These are phyloP conservation scores for Okamejei kenojei DNA, from an alignment of 2,797 vertebrate species.

Conservation along the genomic window DNA sequence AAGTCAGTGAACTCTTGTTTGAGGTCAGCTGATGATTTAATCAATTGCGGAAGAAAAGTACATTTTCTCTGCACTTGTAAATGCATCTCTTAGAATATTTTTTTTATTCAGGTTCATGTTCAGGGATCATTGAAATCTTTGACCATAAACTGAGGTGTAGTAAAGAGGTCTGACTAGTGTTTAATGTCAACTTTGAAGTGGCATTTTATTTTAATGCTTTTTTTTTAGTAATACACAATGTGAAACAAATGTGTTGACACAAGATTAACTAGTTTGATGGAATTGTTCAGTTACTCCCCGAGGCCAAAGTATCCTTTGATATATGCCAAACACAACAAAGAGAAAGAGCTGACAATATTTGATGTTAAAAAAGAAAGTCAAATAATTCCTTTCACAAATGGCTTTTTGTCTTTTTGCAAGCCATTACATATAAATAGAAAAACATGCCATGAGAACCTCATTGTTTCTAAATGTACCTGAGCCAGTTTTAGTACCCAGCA, in stretches of 20 bases:
- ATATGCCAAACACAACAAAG: conserved; percentile 19
- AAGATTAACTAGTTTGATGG: conserved; percentile 36
- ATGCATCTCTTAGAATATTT: background rate
- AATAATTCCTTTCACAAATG: conserved; percentile 31
- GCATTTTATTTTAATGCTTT: conserved; percentile 35
- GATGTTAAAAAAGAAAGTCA: conserved; percentile 26
- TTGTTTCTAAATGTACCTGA: conserved; percentile 18
- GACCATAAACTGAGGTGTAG: background rate
- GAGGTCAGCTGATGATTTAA: background rate
- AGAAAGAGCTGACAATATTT: conserved; percentile 20
- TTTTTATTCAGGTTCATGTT: background rate
- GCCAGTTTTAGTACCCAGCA: background rate
- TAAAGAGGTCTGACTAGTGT: conserved; percentile 15
- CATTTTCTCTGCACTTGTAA: background rate
- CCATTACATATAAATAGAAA: background rate
- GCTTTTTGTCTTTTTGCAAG: conserved; percentile 24
- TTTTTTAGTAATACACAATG: conserved; percentile 32
- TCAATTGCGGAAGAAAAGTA: background rate
- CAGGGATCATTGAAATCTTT: background rate
- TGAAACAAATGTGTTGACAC: conserved; percentile 37
- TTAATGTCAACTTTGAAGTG: conserved; percentile 32
- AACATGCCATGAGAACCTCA: conserved; percentile 26
- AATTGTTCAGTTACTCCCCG: conserved; percentile 10
- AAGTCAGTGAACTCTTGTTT: background rate
- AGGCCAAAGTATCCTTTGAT: conserved; percentile 33